Percentiles rank a stretch among this genome's conserved stretches.
phyloP scores from a whole-genome alignment of 2,797 vertebrate species.

The Gymnothorax javanicus region DNA sequence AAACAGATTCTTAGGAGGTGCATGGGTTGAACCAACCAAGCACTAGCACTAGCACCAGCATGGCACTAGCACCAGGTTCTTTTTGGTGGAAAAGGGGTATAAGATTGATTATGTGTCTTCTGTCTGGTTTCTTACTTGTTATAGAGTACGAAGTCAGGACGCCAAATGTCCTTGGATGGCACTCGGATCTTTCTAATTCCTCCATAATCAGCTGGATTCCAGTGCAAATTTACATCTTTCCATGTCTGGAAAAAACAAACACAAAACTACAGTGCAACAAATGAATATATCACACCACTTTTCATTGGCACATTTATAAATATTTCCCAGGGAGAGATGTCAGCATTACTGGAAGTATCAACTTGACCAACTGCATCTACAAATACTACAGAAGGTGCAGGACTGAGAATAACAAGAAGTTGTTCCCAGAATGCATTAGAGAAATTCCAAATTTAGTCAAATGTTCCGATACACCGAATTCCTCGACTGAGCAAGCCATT shows the following conservation, averaged over 20 bases:
- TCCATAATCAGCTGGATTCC: constrained; percentile 87
- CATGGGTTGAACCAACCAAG: no score
- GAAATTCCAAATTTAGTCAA: background rate
- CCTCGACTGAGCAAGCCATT: background rate
- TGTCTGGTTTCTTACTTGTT: constrained; percentile 81
- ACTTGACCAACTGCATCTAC: background rate
- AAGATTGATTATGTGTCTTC: constrained; percentile 4
- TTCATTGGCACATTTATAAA: background rate
- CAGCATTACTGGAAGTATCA: background rate
- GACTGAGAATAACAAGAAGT: background rate
- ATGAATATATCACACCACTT: background rate
- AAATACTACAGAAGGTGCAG: background rate
- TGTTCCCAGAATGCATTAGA: background rate
- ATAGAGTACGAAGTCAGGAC: constrained; percentile 91
- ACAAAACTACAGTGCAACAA: background rate
- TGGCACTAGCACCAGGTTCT: no score
- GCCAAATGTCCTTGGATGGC: constrained; percentile 87
- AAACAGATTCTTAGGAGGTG: no score
- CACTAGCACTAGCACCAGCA: no score
- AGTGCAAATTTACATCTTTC: constrained; percentile 86
- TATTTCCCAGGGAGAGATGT: background rate
- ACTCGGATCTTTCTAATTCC: constrained; percentile 90
- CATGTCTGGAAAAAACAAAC: constrained; percentile 78
- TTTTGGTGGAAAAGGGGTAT: no score
- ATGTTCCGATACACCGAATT: no score